Conservation (phyloP, 2,113 vertebrate genomes). For the Hirundichthys speculiger region DNA sequence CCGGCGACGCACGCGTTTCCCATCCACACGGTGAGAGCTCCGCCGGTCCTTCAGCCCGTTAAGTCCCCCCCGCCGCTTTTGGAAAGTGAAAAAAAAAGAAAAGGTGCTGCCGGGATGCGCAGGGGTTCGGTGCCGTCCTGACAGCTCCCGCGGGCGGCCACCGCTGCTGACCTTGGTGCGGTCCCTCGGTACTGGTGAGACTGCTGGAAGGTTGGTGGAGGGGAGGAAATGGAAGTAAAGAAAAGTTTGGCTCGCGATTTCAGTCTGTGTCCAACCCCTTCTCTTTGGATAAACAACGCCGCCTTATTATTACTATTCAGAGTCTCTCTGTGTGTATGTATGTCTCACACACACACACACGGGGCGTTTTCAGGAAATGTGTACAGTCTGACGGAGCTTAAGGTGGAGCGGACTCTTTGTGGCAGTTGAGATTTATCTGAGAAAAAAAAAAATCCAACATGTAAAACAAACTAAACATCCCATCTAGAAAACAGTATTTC, state of each 20-base stretch:
- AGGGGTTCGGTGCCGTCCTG: constrained; percentile 20
- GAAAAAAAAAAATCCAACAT: background rate
- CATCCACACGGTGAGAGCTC: background rate
- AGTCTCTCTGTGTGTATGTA: constrained; percentile 10
- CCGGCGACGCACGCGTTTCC: background rate
- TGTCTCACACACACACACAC: constrained; percentile 3
- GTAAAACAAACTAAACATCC: background rate
- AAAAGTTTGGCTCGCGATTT: constrained; percentile 8
- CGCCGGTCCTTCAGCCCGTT: background rate
- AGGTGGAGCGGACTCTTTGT: constrained; percentile 68
- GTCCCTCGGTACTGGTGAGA: background rate
- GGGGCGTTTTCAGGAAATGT: constrained; percentile 78
- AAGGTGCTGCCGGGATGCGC: background rate
- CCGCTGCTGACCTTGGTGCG: constrained; percentile 43
- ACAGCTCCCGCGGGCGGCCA: constrained; percentile 38
- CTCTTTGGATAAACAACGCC: constrained; percentile 47
- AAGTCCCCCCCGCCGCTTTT: background rate
- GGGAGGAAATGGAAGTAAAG: constrained; percentile 22
- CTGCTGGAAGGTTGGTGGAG: background rate
- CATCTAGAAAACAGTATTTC: background rate
- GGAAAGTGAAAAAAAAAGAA: background rate
- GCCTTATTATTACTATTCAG: constrained; percentile 33
- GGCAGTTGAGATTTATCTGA: background rate
- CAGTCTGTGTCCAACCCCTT: constrained; percentile 35
- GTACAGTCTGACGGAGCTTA: constrained; percentile 47